phyloP scores from a whole-genome alignment of 1,140 invertebrate species.

The Zaprionus ornatus region DNA sequence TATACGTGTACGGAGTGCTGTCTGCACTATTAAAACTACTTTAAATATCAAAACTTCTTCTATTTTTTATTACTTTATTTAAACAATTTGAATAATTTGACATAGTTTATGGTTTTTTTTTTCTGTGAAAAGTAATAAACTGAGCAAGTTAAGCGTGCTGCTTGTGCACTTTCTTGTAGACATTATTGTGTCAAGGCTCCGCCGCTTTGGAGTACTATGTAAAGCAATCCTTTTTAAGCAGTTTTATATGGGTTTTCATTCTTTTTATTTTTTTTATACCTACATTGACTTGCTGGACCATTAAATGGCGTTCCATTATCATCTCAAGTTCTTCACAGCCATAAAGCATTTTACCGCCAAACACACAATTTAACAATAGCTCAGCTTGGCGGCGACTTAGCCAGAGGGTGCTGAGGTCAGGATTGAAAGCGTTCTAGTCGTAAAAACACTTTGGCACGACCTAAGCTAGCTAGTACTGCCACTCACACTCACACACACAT shows the following conservation, averaged over 20 bases:
- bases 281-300: conserved; percentile 32
- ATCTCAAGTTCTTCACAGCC: conserved; percentile 46
- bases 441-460: conserved; percentile 66
- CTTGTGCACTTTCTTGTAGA: not conserved
- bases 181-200: conserved; percentile 1
- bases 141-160: not conserved
- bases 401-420: not conserved
- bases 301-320: conserved; percentile 51
- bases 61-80: not conserved
- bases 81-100: not conserved
- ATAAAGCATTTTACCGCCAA: conserved; percentile 54
- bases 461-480: conserved; percentile 13
- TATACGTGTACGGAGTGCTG: not conserved
- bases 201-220: conserved; percentile 6
- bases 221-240: conserved; percentile 38
- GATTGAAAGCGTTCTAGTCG: conserved; percentile 34
- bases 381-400: not conserved
- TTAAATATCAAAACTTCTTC: too few relatives aligned
- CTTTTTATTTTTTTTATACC: conserved; percentile 14
- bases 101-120: not conserved
- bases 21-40: not conserved
- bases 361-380: conserved; percentile 49
- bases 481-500: conserved; percentile 28
- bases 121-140: not conserved
- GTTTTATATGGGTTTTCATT: conserved; percentile 1